phyloP scores from a whole-genome alignment of 2,888 invertebrate genomes.

The Crocallis elinguaria region DNA sequence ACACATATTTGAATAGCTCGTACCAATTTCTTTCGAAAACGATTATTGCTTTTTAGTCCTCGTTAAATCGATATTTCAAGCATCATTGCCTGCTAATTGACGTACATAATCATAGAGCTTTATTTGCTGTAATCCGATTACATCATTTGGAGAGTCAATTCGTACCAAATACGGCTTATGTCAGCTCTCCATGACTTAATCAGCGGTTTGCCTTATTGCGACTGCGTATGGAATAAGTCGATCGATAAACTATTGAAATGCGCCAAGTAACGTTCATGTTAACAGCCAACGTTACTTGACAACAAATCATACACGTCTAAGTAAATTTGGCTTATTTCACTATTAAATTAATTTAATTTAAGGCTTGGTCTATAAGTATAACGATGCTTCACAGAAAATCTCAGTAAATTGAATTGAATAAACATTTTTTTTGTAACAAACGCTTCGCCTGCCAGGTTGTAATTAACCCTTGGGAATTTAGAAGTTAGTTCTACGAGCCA shows the following conservation, averaged over 20 bases:
- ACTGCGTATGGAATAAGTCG: constrained; percentile 11
- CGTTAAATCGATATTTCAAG: constrained; percentile 2
- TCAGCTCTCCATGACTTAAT: constrained; percentile 18
- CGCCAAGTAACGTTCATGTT: constrained; percentile 1
- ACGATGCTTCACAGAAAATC: not conserved
- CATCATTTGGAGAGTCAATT: constrained; percentile 9
- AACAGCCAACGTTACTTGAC: constrained; percentile 15
- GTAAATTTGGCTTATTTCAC: constrained; percentile 10
- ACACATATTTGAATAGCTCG: not conserved
- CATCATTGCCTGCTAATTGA: constrained; percentile 9
- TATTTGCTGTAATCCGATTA: constrained; percentile 18
- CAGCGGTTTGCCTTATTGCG: constrained; percentile 12
- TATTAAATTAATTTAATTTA: not conserved
- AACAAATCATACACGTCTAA: not conserved
- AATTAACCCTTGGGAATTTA: constrained; percentile 20
- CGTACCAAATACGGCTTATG: constrained; percentile 18
- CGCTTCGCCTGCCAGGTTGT: constrained; percentile 12
- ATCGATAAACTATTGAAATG: constrained; percentile 13
- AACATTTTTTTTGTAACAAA: constrained; percentile 1
- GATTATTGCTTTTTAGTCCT: constrained; percentile 6
- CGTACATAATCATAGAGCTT: constrained; percentile 9
- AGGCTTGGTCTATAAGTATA: not conserved
- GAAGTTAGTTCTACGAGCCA: constrained; percentile 14
- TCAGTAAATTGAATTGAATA: not conserved
- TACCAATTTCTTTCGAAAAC: not conserved